phyloP scores from a whole-genome alignment of 1,140 invertebrate species.

The Adoxophyes honmai region DNA sequence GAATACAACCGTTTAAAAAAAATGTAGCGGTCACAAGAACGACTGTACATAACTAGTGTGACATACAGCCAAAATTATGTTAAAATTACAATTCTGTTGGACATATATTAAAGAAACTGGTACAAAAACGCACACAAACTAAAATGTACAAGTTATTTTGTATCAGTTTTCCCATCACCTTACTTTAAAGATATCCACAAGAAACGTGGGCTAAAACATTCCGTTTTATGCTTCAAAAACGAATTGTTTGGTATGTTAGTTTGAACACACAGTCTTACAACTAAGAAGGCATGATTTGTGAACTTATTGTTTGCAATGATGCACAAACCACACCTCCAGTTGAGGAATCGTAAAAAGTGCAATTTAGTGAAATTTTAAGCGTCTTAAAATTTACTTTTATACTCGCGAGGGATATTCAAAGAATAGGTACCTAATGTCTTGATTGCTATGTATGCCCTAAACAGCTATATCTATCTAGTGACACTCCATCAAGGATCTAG shows the following conservation, averaged over 20 bases:
- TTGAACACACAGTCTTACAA: conserved; percentile 47
- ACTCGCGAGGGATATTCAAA: no score
- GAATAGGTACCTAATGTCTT: no score
- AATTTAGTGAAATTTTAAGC: conserved; percentile 17
- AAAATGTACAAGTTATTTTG: conserved; percentile 7
- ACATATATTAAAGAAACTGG: conserved; percentile 35
- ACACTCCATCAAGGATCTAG: no score
- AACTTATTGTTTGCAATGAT: neutral
- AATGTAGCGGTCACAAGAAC: conserved; percentile 1
- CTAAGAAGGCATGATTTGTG: conserved; percentile 15
- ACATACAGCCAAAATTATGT: conserved; percentile 47
- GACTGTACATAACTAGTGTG: conserved; percentile 18
- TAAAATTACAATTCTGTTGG: conserved; percentile 29
- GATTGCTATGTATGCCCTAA: no score
- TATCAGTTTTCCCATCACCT: conserved; percentile 41
- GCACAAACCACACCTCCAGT: neutral
- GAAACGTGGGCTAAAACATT: conserved; percentile 23
- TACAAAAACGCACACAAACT: conserved; percentile 16
- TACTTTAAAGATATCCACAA: conserved; percentile 32
- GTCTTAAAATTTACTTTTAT: conserved; percentile 10
- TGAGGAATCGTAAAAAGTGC: conserved; percentile 14
- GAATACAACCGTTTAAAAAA: no score
- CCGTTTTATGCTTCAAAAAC: neutral
- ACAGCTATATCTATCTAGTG: no score
- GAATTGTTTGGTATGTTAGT: conserved; percentile 25